Evolutionary conservation across 2,113 vertebrate species (phyloP), one percentile per base, ranked within the genome.

Genomic region (Ceyx margarethae): DNA sequence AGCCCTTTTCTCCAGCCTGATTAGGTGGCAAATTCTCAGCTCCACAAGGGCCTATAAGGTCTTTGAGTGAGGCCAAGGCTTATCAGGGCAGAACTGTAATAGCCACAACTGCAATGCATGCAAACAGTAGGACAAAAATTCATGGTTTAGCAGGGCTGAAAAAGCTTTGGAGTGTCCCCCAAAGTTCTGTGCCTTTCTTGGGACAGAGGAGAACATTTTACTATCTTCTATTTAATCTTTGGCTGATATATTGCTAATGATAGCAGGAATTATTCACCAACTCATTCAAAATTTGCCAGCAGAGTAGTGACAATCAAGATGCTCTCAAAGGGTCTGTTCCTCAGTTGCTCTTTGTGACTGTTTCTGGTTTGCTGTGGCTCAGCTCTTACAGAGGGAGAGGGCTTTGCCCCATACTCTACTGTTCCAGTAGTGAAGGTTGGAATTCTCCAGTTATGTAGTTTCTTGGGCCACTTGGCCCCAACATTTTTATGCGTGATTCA

Each of bases 131-230:
- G 48, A 61, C 14, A 93, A 87, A 78, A 56, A 8, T 57, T 26
- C 0, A 0, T 22, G 12, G 79, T 91, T 79, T 28, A 61, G 3
- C 13, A 35, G 45, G 48, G 76, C 0, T 69, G 8, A 46, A 79
- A 65, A 53, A 16, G 19, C 29, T 62, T 4, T 43, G 26, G 9
- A 23, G 17, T 45, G 19, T 60, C 33, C 19, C 29, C 56, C 76
- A 37, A 51, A 54, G 26, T 54, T 46, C 16, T 11, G 3, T 43
- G 9, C 14, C 5, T 51, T 31, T 18, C 14, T 66, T 67, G 91
- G 33, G 22, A 21, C 5, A 46, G 25, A 50, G 31, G 9, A 79
- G 50, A 67, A 50, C 3, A n/a, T 77, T 65, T 82, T 19, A 42
- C 82, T 53, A 29, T 45, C 42, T 85, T 67, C 18, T 76, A 2